These are phyloP conservation scores for Chinchilla lanigera DNA, from an alignment of 2,113 vertebrate species.

Conservation along the genomic window DNA sequence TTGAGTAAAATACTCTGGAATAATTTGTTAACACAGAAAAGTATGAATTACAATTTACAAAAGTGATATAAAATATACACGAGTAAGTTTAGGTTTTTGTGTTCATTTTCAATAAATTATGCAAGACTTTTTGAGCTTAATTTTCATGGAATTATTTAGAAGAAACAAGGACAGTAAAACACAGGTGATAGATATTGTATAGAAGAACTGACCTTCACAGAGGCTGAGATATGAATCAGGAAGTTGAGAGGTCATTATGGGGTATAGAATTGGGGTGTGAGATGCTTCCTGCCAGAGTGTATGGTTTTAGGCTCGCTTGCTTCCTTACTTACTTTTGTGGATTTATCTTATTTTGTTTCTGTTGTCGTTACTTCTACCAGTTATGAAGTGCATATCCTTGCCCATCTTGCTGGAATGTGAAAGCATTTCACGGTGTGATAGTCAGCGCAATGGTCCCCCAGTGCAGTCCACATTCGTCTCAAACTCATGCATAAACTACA, in stretches of 20 bases:
- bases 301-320: background rate
- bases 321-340: background rate
- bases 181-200: background rate
- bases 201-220: background rate
- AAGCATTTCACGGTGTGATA: background rate
- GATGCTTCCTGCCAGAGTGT: background rate
- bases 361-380: background rate
- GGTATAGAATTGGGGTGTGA: background rate
- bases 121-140: background rate
- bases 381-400: background rate
- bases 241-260: background rate
- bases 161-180: background rate
- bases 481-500: background rate
- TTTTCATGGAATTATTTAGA: background rate
- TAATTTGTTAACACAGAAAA: background rate
- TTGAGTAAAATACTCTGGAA: conserved; percentile 14
- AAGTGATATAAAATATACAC: background rate
- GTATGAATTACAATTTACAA: background rate
- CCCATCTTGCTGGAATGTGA: background rate
- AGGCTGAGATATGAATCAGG: background rate
- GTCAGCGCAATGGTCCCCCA: background rate
- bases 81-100: background rate
- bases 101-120: background rate
- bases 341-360: background rate
- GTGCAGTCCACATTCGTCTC: background rate